Percentiles rank a stretch among this genome's conserved stretches.
These are phyloP conservation scores for Glyphotaelius pellucidus DNA, from an alignment of 2,888 invertebrate species.

Conservation along the genomic window DNA sequence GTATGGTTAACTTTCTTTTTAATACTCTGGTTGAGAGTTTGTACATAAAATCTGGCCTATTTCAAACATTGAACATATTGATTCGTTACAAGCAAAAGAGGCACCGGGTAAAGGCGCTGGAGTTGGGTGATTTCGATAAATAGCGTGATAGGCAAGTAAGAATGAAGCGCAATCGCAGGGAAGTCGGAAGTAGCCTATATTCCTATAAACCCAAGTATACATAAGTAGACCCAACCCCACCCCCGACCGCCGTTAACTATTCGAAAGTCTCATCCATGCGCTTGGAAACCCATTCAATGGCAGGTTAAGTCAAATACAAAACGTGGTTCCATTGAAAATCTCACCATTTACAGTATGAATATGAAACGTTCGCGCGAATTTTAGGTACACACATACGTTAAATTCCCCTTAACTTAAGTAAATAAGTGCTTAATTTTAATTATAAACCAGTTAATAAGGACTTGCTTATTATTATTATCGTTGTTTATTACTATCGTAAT, in stretches of 20 bases:
- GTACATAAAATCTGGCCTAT: background rate
- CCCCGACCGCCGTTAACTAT: background rate
- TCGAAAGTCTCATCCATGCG: conserved; percentile 8
- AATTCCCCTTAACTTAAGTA: background rate
- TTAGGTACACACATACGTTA: background rate
- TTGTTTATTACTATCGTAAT: no score
- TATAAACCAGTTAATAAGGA: no score
- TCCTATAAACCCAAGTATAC: no score
- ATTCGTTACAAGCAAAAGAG: background rate
- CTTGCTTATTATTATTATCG: no score
- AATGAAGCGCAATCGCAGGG: conserved; percentile 27
- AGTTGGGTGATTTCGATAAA: conserved; percentile 12
- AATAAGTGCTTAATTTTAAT: no score
- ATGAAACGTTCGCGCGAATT: background rate
- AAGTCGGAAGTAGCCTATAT: conserved; percentile 53
- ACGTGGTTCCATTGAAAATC: background rate
- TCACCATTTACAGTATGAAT: background rate
- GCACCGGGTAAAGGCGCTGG: background rate
- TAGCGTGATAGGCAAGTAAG: background rate
- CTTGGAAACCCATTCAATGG: background rate
- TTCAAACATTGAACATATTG: background rate
- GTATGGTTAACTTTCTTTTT: background rate
- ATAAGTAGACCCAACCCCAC: no score
- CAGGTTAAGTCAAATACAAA: background rate
- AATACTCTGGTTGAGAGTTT: background rate